Base-by-base conservation (phyloP, 2,797 vertebrate species). In the Paedocypris micromegethes region DNA sequence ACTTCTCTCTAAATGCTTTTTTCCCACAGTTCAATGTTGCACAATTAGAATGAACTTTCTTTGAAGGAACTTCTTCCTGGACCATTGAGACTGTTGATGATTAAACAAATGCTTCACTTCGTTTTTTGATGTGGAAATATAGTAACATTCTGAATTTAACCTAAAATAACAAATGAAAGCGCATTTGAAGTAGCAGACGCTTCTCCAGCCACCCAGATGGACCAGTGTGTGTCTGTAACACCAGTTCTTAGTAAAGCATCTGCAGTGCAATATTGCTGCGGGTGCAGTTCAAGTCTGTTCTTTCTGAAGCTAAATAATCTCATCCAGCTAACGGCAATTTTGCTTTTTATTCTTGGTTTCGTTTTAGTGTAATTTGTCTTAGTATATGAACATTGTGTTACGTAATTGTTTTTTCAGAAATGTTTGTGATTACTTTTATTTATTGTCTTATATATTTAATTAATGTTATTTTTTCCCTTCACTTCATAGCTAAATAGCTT, bases 161-260 rank as follows among this genome's bases (percentile, higher is more conserved):
- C 23, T 23, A 23, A 39, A 62, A 70, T 55, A 70, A 63, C 82
- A 79, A 71, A 68, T 70, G 79, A 84, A 86, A 81, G 85, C 77
- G 66, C 75, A 75, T 83, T 83, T 80, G 74, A 70, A 70, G 80
- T 78, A 79, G 81, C 76, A 76, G 71, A 79, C 75, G 81, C 75
- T 85, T 86, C 87, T 86, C 85, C 83, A 65, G 72, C 74, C 62
- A 80, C 75, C 81, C 79, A 71, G 76, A 77, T 85, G 86, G 85
- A 89, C 87, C 83, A 84, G 79, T 53, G 70, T 66, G 58, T 78
- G 68, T 82, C 79, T 79, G 73, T 77, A 81, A 72, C 78, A 75
- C 63, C 64, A 62, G 74, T 77, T 72, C 73, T 73, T 75, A 70
- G 63, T 72, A 39, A 69, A 58, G 75, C 78, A 77, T 82, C 76